A percentile compares a stretch with the other conserved stretches of the same genome.
phyloP scores from a whole-genome alignment of 2,888 invertebrate genomes.

The Conistra vaccinii region DNA sequence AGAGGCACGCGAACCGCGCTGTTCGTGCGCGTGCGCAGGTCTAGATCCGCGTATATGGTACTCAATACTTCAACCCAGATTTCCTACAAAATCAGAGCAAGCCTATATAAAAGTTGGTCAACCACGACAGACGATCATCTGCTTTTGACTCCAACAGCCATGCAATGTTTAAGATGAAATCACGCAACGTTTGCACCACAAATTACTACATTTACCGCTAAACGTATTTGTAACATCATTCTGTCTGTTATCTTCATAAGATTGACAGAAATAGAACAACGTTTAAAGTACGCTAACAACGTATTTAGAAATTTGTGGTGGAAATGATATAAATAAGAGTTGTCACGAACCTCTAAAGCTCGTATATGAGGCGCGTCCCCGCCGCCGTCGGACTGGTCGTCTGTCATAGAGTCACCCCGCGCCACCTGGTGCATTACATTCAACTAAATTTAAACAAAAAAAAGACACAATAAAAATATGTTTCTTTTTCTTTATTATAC shows the following conservation, averaged over 20 bases:
- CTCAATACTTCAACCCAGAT: background rate
- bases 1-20: no score
- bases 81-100: background rate
- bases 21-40: no score
- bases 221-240: no score
- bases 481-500: background rate
- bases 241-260: no score
- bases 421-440: slow-evolving; percentile 71
- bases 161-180: background rate
- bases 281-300: background rate
- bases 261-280: background rate
- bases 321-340: no score
- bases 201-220: no score
- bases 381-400: slow-evolving; percentile 84
- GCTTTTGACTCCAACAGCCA: background rate
- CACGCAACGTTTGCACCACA: background rate
- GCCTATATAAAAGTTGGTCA: background rate
- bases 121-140: background rate
- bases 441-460: slow-evolving; percentile 10
- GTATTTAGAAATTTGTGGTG: background rate
- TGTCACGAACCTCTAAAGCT: slow-evolving; percentile 78
- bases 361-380: slow-evolving; percentile 81
- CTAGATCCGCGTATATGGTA: background rate
- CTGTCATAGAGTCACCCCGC: slow-evolving; percentile 78
- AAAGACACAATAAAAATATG: background rate